Percentiles rank a stretch among this genome's conserved stretches.
Evolutionary conservation across 2,113 vertebrate genomes (phyloP).

Genomic region (Gulo gulo): DNA sequence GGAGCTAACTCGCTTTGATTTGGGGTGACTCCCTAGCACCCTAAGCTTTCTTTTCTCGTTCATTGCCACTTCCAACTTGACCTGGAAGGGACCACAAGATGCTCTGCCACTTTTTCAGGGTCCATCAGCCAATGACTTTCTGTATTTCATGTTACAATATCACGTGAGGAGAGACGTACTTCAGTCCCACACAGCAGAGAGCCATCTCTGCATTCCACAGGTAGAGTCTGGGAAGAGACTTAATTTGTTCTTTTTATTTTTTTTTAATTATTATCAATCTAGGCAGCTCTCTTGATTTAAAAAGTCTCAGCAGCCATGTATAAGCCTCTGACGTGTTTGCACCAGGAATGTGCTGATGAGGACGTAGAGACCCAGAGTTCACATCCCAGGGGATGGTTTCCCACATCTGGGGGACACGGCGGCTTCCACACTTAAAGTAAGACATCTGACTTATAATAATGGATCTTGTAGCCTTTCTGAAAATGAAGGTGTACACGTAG

Average conservation of each 20-base stretch:
- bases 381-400: not conserved
- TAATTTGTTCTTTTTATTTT: not conserved
- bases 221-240: not conserved
- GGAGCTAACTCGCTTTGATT: not conserved
- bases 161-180: not conserved
- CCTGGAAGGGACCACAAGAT: not conserved
- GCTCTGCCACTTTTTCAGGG: not conserved
- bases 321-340: not conserved
- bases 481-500: fast-evolving
- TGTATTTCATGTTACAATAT: not conserved
- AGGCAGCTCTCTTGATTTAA: not conserved
- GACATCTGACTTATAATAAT: not conserved
- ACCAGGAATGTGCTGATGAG: not conserved
- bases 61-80: not conserved
- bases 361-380: not conserved
- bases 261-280: not conserved
- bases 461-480: not conserved
- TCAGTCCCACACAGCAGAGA: not conserved
- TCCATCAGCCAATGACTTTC: not conserved
- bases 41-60: not conserved
- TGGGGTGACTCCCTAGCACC: not conserved
- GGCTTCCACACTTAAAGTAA: too few species aligned
- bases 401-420: not conserved
- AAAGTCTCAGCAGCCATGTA: not conserved
- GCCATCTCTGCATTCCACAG: not conserved